Base-by-base conservation (phyloP, 2,113 vertebrate species). In the Chlorodrepanis virens region DNA sequence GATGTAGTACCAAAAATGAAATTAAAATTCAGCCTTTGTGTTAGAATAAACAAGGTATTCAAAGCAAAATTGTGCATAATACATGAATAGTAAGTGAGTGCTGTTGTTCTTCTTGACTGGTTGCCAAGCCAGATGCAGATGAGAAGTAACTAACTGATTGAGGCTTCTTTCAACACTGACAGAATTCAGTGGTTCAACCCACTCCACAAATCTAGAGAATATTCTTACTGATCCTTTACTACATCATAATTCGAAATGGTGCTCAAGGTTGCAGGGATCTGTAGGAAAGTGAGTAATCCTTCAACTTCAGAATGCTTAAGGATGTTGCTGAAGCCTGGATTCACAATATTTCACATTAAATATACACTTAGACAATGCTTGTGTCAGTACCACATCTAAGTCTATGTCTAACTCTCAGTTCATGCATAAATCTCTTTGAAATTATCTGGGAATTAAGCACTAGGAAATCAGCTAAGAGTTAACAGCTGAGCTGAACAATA, bases 101-200 rank as follows among this genome's bases (percentile, higher is more conserved):
- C 47, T 74, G 45, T 74, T 95, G 39, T 54, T 91, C 25, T 75
- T 42, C 40, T 93, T 93, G 92, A 77, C 64, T 76, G 35, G 9
- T 65, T 90, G 90, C 92, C 93, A 96, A 95, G 82, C 39, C 85
- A 93, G 82, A 96, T 93, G 94, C 68, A 89, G 76, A 69, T 77
- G 42, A 90, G 78, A 69, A 69, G 6, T 33, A 74, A 49, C 33
- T 50, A 71, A 94, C 42, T 80, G 87, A 92, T 91, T 76, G 50
- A 96, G 71, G 56, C 40, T 80, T 72, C 71, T 83, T 93, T 83
- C 67, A 85, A 33, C 19, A 42, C 21, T 1, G 0, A 81, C 54
- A 68, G 50, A 90, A 93, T 54, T 68, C 70, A 54, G 21, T 47
- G n/a, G 25, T 67, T 69, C 50, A 72, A 35, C 25, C 35, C 54